Base-by-base conservation (phyloP, 2,888 invertebrate species). In the Troides oblongomaculatus region DNA sequence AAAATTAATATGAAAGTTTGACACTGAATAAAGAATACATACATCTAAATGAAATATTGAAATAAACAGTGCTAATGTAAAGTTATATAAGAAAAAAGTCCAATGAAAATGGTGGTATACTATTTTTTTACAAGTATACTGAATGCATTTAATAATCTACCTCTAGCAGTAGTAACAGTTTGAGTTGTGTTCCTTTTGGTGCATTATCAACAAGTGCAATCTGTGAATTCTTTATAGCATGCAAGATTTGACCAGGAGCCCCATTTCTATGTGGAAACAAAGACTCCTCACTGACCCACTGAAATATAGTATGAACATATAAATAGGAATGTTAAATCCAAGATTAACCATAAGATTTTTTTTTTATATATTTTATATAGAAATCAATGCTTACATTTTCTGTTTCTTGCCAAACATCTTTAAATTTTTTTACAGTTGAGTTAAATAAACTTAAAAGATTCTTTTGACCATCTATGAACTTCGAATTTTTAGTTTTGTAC, bases 131-230 rank as follows among this genome's bases (percentile, higher is more conserved):
- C 7, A 57, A 57, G 57, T 21, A 57, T 57, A 57, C n/a, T 21
- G n/a, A 21, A 57, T 57, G 8, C 25, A 64, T 17, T 36, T 64
- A 12, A 68, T 62, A 53, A 21, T 63, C 91, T 80, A 96, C 96
- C 85, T 96, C 94, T 74, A 99, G 89, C 18, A 95, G 93, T 59
- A 99, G 86, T 76, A 97, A 89, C 66, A 98, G 88, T 89, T 99
- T 99, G 64, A 99, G 92, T 85, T 99, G 99, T 50, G 98, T 98
- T 70, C 99, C 99, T 82, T 95, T 94, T 36, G 94, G 94, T 73
- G 97, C 96, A 86, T 97, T 95, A 84, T 96, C 97, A 12, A 96
- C 97, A 72, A 94, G 90, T 18, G 94, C 92, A 79, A 97, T 95
- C 80, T 93, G 94, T 73, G 95, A 93, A 76, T 93, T 93, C 74